Evolutionary conservation across 2,797 vertebrate genomes (phyloP), one percentile per base, ranked within the genome.

Genomic region (Chaetodon trifasciatus): DNA sequence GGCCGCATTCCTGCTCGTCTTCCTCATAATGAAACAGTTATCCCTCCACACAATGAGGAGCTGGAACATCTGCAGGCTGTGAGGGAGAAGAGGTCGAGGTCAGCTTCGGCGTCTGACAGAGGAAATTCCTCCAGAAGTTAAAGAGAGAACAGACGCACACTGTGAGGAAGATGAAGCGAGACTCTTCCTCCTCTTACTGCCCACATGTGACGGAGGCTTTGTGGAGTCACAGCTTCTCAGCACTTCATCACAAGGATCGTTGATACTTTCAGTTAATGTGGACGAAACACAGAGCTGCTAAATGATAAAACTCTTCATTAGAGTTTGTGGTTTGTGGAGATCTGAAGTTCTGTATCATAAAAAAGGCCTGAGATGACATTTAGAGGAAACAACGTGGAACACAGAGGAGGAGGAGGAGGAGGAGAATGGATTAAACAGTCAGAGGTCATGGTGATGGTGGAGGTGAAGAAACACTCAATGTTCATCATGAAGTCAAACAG

Each of bases 1-100:
- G 39, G 61, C 66, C 65, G 57, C 83, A 89, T 92, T 89, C 86
- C 87, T 83, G 40, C 73, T 89, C 64, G 50, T 85, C 86, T 81
- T 87, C 56, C 60, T 86, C 87, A 89, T 87, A 89, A 89, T 89
- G 87, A 83, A 86, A 57, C 21, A 1, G 81, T 91, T 91, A 78
- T 89, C 49, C 73, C 53, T 70, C 67, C 66, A 23, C 79, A 81
- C 73, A 86, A 83, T 62, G 74, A 82, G 78, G 37, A 77, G 69
- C 83, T 32, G 63, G 69, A 74, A 82, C 81, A 83, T 90, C 71
- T 91, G 88, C 70, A 79, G 35, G 23, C 21, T 81, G 56, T 64
- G 70, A 57, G 70, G 53, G 64, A 64, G 68, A 80, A 72, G 57
- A 86, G 74, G 87, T 82, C 66, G 3, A 58, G 78, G 79, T 90